phyloP scores from a whole-genome alignment of 2,113 vertebrate genomes.

The Ellobius talpinus region DNA sequence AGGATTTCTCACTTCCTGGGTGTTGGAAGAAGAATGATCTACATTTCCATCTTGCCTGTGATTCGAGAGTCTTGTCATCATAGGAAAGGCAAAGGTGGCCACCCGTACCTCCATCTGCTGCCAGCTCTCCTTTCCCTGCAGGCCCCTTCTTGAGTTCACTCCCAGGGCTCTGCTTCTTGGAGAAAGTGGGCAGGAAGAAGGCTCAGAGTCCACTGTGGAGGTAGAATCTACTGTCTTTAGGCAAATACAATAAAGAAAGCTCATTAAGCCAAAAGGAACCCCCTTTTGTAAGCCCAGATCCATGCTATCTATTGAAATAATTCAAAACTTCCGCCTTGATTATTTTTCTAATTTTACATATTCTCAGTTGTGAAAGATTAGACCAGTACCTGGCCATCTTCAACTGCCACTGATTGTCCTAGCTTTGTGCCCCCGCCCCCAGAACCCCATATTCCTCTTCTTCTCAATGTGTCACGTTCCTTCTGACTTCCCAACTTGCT shows the following conservation, averaged over 20 bases:
- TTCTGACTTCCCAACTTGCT: no score
- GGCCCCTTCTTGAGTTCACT: background rate
- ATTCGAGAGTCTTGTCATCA: background rate
- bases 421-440: fast-evolving
- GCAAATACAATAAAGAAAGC: background rate
- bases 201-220: background rate
- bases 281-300: background rate
- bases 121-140: background rate
- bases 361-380: background rate
- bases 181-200: background rate
- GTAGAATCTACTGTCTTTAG: no score
- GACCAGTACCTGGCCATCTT: background rate
- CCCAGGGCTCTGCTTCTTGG: background rate
- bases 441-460: background rate
- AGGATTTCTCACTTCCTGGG: background rate
- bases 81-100: background rate
- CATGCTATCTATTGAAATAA: background rate
- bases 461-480: background rate
- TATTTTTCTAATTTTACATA: background rate
- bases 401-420: background rate
- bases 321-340: background rate
- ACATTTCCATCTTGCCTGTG: background rate
- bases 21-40: background rate
- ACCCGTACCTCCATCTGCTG: background rate
- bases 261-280: background rate